Evolutionary conservation across 2,113 vertebrate species (phyloP), one percentile per base, ranked within the genome.

Genomic region (Salminus brasiliensis): DNA sequence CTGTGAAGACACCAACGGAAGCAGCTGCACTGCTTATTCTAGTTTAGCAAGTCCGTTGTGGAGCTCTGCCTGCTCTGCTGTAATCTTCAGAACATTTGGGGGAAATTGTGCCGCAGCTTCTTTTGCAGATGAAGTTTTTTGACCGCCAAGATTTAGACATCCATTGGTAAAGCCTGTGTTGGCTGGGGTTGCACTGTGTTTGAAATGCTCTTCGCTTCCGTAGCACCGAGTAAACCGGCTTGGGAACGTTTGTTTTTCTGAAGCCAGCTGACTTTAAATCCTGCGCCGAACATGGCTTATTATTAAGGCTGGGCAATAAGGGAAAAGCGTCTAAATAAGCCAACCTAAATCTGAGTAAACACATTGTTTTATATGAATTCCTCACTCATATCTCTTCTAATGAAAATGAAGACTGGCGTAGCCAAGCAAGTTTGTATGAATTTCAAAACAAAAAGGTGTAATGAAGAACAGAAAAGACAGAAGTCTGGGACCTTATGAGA

Each of bases 181-280:
- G 29, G 27, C 59, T 30, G 12, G 25, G 21, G 39, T 45, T 3
- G 16, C 45, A 32, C 60, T 18, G 39, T 10, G 18, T 76, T 41
- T 53, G 74, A 41, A 76, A 55, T n/a, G 9, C 11, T 39, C 7
- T 39, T 32, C 12, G 75, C n/a, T 57, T 66, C 63, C 47, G 39
- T 25, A 62, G 55, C 34, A 32, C 63, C 67, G 18, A 47, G 34
- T 47, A 15, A 36, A 70, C 53, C 66, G 60, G 76, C 5, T 67
- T 23, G 47, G 15, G 21, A 12, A 10, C 32, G 34, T 39, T 69
- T 55, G 27, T 2, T 69, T 77, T 52, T 57, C 34, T 25, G 25
- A 59, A 43, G 23, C 15, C 49, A 2, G 47, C 13, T 27, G 23
- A 39, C 32, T 5, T 52, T 15, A 43, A 53, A 30, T 55, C 47